Conservation (phyloP, 1,140 invertebrate species). For the Samia ricini region DNA sequence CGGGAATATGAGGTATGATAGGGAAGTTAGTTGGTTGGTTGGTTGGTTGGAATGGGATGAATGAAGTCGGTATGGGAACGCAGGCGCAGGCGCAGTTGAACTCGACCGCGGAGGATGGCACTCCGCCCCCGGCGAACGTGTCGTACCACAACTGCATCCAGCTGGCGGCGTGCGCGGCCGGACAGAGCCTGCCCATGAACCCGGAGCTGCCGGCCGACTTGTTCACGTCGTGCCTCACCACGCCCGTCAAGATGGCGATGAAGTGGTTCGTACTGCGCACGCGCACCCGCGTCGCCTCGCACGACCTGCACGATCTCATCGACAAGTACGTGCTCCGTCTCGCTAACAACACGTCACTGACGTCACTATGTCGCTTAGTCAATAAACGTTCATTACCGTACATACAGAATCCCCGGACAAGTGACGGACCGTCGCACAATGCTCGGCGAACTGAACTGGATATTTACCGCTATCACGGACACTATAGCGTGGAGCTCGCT, state of each 20-base stretch:
- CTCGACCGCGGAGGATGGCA: slow-evolving; percentile 17
- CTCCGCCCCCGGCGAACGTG: slow-evolving; percentile 44
- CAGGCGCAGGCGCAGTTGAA: slow-evolving; percentile 24
- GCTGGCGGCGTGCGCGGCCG: slow-evolving; percentile 94
- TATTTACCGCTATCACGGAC: slow-evolving; percentile 99
- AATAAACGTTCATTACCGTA: background rate
- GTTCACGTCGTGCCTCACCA: slow-evolving; percentile 98
- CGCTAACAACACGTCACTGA: background rate
- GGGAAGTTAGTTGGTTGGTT: background rate
- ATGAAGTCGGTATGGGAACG: no score
- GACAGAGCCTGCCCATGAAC: slow-evolving; percentile 97
- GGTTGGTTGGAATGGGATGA: no score
- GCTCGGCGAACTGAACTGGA: slow-evolving; percentile 99
- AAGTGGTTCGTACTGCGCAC: slow-evolving; percentile 96
- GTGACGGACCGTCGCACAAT: slow-evolving; percentile 97
- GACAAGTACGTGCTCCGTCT: slow-evolving; percentile 83
- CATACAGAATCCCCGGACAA: slow-evolving; percentile 93
- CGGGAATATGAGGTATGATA: slow-evolving; percentile 87
- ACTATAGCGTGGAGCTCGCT: slow-evolving; percentile 99
- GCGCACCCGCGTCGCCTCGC: slow-evolving; percentile 88
- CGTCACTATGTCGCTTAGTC: background rate
- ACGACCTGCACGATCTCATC: slow-evolving; percentile 89
- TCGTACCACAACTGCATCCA: slow-evolving; percentile 96
- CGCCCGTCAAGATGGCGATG: slow-evolving; percentile 97
- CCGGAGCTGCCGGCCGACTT: slow-evolving; percentile 98